A percentile compares a stretch with the other conserved stretches of the same genome.
Evolutionary conservation across 2,797 vertebrate species (phyloP).

Genomic region (Pyrrhura leucotis): DNA sequence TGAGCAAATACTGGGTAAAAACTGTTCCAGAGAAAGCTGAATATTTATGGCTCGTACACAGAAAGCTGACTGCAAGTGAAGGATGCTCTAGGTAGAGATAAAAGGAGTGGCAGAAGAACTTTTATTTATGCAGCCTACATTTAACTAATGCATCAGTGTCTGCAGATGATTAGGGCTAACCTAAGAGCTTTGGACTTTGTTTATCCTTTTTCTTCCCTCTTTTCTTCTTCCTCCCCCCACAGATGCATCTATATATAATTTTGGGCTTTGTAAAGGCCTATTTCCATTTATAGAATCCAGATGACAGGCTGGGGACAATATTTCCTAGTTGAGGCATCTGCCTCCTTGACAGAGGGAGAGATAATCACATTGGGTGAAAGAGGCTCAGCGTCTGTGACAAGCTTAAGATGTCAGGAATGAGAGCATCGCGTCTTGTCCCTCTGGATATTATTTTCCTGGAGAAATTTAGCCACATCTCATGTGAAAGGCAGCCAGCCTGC

Average conservation of each 20-base stretch:
- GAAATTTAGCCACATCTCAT: slow-evolving; percentile 8
- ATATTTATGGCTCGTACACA: slow-evolving; percentile 20
- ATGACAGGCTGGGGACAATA: slow-evolving; percentile 16
- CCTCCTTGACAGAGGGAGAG: slow-evolving; percentile 7
- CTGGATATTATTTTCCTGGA: neutral
- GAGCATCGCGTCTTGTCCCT: neutral
- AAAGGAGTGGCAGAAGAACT: slow-evolving; percentile 16
- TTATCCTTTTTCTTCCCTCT: neutral
- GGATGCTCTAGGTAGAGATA: slow-evolving; percentile 24
- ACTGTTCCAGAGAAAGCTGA: slow-evolving; percentile 7
- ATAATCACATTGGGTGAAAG: slow-evolving; percentile 14
- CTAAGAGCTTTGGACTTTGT: neutral
- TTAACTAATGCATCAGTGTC: slow-evolving; percentile 19
- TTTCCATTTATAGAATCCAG: slow-evolving; percentile 57
- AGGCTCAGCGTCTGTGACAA: slow-evolving; percentile 8
- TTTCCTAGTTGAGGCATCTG: slow-evolving; percentile 39
- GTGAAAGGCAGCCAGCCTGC: neutral
- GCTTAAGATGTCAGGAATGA: slow-evolving; percentile 17
- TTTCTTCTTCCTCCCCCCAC: neutral
- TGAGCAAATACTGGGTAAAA: neutral
- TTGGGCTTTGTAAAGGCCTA: neutral
- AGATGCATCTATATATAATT: slow-evolving; percentile 22
- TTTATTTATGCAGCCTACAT: neutral
- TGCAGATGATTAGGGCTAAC: neutral
- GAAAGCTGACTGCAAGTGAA: slow-evolving; percentile 28